These are phyloP conservation scores for Montipora capitata DNA, from an alignment of 92 coral and sea anemone genomes.

Conservation along the genomic window DNA sequence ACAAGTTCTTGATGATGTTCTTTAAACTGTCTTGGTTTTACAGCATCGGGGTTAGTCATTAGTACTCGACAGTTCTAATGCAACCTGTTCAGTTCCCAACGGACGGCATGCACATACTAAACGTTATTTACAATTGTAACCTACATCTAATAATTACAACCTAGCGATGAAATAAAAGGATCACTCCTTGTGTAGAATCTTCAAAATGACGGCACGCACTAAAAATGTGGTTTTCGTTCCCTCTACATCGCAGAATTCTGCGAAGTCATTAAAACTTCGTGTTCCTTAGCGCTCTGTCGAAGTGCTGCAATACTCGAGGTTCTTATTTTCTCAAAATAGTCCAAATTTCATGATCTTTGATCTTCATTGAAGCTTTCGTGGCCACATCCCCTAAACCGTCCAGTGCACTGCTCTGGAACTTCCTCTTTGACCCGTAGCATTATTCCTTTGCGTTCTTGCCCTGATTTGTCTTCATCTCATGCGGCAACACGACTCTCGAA, in stretches of 20 bases:
- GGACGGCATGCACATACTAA: background rate
- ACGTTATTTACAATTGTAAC: slow-evolving; percentile 2
- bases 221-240: background rate
- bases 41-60: background rate
- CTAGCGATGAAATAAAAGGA: background rate
- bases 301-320: slow-evolving; percentile 88
- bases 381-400: slow-evolving; percentile 25
- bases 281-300: slow-evolving; percentile 88
- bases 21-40: background rate
- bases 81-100: background rate
- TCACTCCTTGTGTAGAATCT: no score
- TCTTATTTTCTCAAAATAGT: slow-evolving; percentile 82
- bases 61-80: background rate
- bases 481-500: background rate
- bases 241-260: slow-evolving; percentile 39
- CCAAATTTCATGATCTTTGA: slow-evolving; percentile 29
- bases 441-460: slow-evolving; percentile 7
- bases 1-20: slow-evolving; percentile 11
- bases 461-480: slow-evolving; percentile 37
- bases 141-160: background rate
- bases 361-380: background rate
- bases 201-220: background rate
- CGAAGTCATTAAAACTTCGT: slow-evolving; percentile 74
- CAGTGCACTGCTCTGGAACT: slow-evolving; percentile 38
- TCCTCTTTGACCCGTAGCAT: slow-evolving; percentile 64